These are phyloP conservation scores for Petrocephalus microphthalmus DNA, from an alignment of 2,113 vertebrate genomes.

Conservation along the genomic window DNA sequence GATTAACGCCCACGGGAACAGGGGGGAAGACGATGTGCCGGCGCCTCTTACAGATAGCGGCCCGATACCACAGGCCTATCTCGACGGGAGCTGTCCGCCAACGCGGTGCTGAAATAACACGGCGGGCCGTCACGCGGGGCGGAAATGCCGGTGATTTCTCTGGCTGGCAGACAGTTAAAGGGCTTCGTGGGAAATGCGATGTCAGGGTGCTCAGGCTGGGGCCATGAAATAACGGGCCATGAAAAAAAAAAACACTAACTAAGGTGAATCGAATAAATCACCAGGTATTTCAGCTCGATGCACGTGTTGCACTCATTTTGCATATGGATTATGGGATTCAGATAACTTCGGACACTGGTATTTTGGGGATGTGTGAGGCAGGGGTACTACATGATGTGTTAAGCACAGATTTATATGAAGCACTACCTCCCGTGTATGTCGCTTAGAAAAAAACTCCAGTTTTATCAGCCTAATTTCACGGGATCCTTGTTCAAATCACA, in stretches of 20 bases:
- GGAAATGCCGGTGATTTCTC: constrained; percentile 25
- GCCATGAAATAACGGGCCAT: background rate
- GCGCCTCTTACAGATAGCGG: constrained; percentile 20
- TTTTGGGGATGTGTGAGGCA: background rate
- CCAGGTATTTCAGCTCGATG: background rate
- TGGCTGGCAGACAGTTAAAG: constrained; percentile 10
- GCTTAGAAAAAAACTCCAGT: background rate
- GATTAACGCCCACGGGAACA: background rate
- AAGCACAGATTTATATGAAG: background rate
- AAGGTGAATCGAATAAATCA: background rate
- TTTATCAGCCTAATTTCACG: background rate
- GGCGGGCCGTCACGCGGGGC: constrained; percentile 22
- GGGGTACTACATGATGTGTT: background rate
- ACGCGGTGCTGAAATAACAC: constrained; percentile 31
- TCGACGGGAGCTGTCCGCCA: constrained; percentile 40
- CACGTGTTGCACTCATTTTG: background rate
- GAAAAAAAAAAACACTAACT: background rate
- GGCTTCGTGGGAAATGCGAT: background rate
- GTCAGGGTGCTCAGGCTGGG: background rate
- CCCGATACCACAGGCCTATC: constrained; percentile 28
- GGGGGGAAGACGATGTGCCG: background rate
- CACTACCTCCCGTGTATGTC: background rate
- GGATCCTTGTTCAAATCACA: background rate
- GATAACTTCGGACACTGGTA: background rate
- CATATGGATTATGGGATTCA: background rate